Evolutionary conservation across 2,797 vertebrate species (phyloP), one percentile per base, ranked within the genome.

Genomic region (Tamandua tetradactyla): DNA sequence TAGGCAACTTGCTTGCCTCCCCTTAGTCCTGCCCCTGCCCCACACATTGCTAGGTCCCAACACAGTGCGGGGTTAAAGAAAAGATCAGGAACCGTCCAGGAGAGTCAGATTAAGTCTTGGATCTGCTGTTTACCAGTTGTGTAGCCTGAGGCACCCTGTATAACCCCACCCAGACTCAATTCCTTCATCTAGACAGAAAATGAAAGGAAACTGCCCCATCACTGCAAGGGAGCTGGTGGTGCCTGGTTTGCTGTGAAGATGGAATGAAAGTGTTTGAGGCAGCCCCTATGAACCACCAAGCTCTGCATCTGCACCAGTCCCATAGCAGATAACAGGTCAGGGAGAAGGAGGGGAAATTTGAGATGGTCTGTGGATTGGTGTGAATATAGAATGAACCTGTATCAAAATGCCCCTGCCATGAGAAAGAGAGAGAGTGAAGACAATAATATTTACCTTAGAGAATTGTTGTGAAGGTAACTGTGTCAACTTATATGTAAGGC

Each of bases 341-440:
- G 49, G 35, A 66, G 14, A 64, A 15, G 30, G 2, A n/a, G 35
- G 18, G 49, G 52, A 32, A 47, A 27, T 37, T 52, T 18, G 35
- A 18, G 17, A 66, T 78, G 59, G 30, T 37, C 52, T 18, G 10
- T 87, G 49, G 42, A 68, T 62, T 84, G 4, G 6, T 90, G 37
- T 91, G 59, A 71, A 66, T 85, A 52, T 87, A 35, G 57, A 78
- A 57, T 62, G 37, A 74, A n/a, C 20, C 69, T n/a, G 7, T 32
- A 44, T 64, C 91, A 84, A 89, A 87, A 82, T 59, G 42, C 6
- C 17, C 47, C 57, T 69, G 13, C 32, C 13, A 7, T 40, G 52
- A 76, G 8, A 30, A 40, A 44, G 27, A 35, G 17, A 37, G 47
- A 40, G 14, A 55, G 8, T 25, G n/a, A 64, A 30, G 20, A 12